A percentile compares a stretch with the other conserved stretches of the same genome.
phyloP scores from a whole-genome alignment of 2,797 vertebrate species.

The Triplophysa yarkandensis region DNA sequence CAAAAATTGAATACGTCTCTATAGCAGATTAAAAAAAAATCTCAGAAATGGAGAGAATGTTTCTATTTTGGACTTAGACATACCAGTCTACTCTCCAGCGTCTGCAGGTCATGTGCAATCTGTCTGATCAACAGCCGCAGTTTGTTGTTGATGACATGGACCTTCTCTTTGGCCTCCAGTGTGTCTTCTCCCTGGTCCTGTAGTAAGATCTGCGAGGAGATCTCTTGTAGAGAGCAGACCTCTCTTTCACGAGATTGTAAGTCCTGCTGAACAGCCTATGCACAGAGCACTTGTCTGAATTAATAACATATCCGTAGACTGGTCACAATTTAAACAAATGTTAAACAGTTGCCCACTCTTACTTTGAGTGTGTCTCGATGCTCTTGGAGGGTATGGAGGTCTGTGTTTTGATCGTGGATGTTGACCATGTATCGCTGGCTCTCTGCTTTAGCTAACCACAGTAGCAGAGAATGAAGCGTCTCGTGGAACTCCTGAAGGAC shows the following conservation, averaged over 20 bases:
- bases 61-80: constrained; percentile 40
- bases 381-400: constrained; percentile 65
- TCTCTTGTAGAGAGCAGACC: constrained; percentile 80
- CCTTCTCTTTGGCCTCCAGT: constrained; percentile 86
- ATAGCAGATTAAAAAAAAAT: no score
- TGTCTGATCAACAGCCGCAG: constrained; percentile 80
- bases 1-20: not conserved
- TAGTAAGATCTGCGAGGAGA: constrained; percentile 79
- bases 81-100: constrained; percentile 76
- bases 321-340: not conserved
- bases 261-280: constrained; percentile 82
- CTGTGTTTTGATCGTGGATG: constrained; percentile 58
- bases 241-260: constrained; percentile 72
- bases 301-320: not conserved
- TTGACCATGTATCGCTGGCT: constrained; percentile 67
- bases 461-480: constrained; percentile 79
- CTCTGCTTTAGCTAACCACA: constrained; percentile 84
- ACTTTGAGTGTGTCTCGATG: constrained; percentile 78
- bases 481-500: constrained; percentile 85
- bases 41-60: no score
- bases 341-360: constrained; percentile 43
- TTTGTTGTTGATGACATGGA: constrained; percentile 84
- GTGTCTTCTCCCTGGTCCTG: constrained; percentile 78
- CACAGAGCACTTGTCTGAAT: not conserved
- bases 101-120: constrained; percentile 71